phyloP scores from a whole-genome alignment of 2,113 vertebrate genomes.

The Elephantulus edwardii region DNA sequence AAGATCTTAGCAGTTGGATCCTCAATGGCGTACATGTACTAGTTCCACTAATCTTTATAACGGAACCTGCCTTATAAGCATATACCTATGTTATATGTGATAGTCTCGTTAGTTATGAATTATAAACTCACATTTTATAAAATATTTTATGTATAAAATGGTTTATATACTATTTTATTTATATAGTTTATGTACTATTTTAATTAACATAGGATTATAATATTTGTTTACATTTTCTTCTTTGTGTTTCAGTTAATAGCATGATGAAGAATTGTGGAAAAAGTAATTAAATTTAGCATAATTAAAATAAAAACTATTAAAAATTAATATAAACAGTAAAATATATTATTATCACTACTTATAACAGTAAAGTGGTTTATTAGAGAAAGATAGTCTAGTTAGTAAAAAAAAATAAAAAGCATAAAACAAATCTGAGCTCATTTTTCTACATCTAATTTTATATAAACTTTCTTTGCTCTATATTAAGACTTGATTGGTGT shows the following conservation, averaged over 20 bases:
- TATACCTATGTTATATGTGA: not conserved
- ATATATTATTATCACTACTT: not conserved
- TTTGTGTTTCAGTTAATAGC: constrained; percentile 13
- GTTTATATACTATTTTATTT: not conserved
- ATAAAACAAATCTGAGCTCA: not conserved
- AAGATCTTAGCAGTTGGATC: not conserved
- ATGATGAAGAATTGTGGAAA: not conserved
- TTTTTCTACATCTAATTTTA: not conserved
- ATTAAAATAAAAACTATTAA: not conserved
- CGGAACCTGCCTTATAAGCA: not conserved
- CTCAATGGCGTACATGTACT: not conserved
- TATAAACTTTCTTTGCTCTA: not conserved
- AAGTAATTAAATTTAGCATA: not conserved
- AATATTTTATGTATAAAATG: too few relatives aligned
- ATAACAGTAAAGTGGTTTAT: not conserved
- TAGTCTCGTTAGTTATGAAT: constrained; percentile 51
- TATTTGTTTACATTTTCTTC: constrained; percentile 4
- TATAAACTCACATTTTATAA: constrained; percentile 46
- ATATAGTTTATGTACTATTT: not conserved
- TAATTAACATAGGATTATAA: not conserved
- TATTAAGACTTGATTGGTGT: not conserved
- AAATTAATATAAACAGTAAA: not conserved
- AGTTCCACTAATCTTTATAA: not conserved
- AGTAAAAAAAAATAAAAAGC: not conserved
- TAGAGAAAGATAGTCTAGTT: not conserved